Percentiles rank a stretch among this genome's conserved stretches.
Evolutionary conservation across 30 jellyfish, hydroid and myxozoan genomes (phyloP).

Genomic region (Hydractinia symbiolongicarpus): DNA sequence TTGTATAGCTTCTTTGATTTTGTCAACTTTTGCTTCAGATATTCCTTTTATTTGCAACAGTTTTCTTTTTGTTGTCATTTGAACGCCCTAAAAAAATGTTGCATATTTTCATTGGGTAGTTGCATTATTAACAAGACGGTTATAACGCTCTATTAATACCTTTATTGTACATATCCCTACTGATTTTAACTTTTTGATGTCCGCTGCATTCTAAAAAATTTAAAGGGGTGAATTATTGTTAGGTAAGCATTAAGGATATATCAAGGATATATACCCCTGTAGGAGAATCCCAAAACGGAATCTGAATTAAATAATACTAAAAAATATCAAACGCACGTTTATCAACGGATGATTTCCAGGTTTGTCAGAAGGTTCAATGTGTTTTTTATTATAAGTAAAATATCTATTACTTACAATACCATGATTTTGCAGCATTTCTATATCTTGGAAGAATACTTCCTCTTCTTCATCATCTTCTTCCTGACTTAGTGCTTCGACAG

Average conservation of each 20-base stretch:
- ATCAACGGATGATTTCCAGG: background rate
- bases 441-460: slow-evolving; percentile 89
- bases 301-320: background rate
- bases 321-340: background rate
- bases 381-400: background rate
- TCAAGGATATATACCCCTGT: too few species aligned
- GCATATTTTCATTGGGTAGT: too few species aligned
- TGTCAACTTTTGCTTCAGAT: slow-evolving; percentile 98
- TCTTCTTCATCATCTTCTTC: slow-evolving; percentile 40
- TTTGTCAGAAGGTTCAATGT: background rate
- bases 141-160: slow-evolving; percentile 22
- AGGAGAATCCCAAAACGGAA: too few species aligned
- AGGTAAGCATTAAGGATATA: background rate
- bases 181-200: slow-evolving; percentile 80
- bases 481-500: slow-evolving; percentile 51
- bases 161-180: slow-evolving; percentile 97
- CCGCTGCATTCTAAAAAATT: slow-evolving; percentile 81
- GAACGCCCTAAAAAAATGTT: slow-evolving; percentile 71
- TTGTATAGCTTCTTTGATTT: slow-evolving; percentile 85
- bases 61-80: slow-evolving; percentile 85
- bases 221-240: background rate
- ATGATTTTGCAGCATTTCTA: slow-evolving; percentile 90
- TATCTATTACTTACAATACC: slow-evolving; percentile 77
- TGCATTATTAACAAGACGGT: background rate
- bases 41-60: slow-evolving; percentile 76